Evolutionary conservation across 2,113 vertebrate species (phyloP).

Genomic region (Hipposideros armiger): DNA sequence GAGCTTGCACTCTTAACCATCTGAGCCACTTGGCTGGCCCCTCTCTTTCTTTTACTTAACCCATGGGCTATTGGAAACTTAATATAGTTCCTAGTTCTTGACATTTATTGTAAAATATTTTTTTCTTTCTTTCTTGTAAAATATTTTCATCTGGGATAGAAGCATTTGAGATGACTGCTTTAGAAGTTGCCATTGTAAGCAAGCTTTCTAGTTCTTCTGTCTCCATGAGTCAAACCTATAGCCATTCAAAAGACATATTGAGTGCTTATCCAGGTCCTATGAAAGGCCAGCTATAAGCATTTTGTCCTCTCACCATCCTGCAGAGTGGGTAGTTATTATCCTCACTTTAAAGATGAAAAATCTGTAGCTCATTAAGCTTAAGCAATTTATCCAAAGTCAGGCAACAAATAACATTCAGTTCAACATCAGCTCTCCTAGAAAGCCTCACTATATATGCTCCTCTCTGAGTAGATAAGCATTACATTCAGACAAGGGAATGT

Average conservation of each 20-base stretch:
- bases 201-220: not conserved
- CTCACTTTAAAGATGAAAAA: not conserved
- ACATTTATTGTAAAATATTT: not conserved
- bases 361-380: not conserved
- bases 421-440: not conserved
- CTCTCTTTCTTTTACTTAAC: not conserved
- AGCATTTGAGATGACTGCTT: not conserved
- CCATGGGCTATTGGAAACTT: not conserved
- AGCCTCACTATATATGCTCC: not conserved
- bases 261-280: accelerated
- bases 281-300: not conserved
- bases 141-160: not conserved
- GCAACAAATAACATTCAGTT: not conserved
- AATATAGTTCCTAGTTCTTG: not conserved
- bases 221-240: not conserved
- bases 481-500: not conserved
- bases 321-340: not conserved
- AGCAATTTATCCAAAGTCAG: not conserved
- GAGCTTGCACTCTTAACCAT: no score
- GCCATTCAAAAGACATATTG: not conserved
- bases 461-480: not conserved
- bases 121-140: not conserved
- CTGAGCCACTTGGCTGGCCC: no score
- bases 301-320: not conserved
- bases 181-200: not conserved